Evolutionary conservation across 1,140 invertebrate genomes (phyloP), one percentile per base, ranked within the genome.

Genomic region (Trichonephila clavipes): DNA sequence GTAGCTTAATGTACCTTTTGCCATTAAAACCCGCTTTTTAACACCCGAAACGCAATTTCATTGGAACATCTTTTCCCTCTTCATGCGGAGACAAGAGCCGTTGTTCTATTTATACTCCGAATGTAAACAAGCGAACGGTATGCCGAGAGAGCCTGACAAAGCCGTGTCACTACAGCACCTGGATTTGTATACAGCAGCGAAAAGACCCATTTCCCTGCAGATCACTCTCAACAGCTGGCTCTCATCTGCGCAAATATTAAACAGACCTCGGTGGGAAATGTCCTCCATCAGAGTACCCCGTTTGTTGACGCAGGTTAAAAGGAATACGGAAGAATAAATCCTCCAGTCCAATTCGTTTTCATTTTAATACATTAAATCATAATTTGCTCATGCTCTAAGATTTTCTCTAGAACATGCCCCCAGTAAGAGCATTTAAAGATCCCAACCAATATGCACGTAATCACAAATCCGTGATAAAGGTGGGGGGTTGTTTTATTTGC

Each of bases 191-290:
- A 92, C 83, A 87, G 83, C n/a, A 88, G 64, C 62, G 61, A 77
- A 34, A 77, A 85, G 77, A 64, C 51, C 90, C 77, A 24, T 87
- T 91, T 90, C 81, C 51, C 10, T 44, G 14, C 82, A 34, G 34
- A 83, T 59, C 69, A 62, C 28, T 64, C 44, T 81, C 58, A 40
- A 51, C 91, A 92, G 91, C 61, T 92, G 91, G 91, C 51, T 58
- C 83, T 92, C 91, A 92, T 92, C 91, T 92, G 91, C 44, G 91
- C 83, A 92, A 92, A 92, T 92, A 92, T 92, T 87, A 62, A 92
- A 92, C 77, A 91, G 89, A 92, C 59, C 83, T 85, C 14, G 81
- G 81, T 83, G 81, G 40, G 18, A 83, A 83, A 40, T 82, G 77
- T 51, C 51, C 81, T 21, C 40, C n/a, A 34, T 21, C n/a, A 40